Percentiles rank a stretch among this genome's conserved stretches.
phyloP scores from a whole-genome alignment of 2,888 invertebrate genomes.

The Molanna angustata region DNA sequence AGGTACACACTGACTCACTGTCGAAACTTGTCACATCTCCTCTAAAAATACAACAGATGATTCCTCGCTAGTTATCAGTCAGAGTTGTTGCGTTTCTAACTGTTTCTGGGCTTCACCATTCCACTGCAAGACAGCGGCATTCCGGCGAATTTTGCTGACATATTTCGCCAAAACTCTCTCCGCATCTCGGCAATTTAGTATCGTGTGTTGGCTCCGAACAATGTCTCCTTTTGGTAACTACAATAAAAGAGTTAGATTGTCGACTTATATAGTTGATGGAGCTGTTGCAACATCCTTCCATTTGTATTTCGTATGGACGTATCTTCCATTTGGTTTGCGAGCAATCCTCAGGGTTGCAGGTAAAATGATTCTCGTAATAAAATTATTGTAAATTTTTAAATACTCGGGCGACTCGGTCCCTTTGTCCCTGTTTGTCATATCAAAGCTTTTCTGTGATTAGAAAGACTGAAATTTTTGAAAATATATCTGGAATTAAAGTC shows the following conservation, averaged over 20 bases:
- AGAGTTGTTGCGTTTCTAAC: no score
- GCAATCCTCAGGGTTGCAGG: constrained; percentile 5
- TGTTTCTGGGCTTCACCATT: no score
- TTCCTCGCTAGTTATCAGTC: no score
- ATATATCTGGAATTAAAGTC: constrained; percentile 1
- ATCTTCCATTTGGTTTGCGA: constrained; percentile 16
- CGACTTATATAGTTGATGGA: not conserved
- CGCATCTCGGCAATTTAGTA: no score
- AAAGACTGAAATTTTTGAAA: constrained; percentile 49
- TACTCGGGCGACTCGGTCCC: constrained; percentile 9
- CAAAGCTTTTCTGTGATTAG: constrained; percentile 57
- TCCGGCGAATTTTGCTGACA: no score
- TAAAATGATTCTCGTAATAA: constrained; percentile 8
- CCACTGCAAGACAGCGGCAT: no score
- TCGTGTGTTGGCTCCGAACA: no score
- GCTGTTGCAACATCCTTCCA: constrained; percentile 4
- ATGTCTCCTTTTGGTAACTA: no score
- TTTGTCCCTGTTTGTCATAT: constrained; percentile 42
- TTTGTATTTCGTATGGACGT: constrained; percentile 10
- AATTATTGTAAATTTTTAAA: constrained; percentile 11
- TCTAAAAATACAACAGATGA: no score
- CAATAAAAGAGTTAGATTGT: not conserved
- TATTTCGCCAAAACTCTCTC: no score
- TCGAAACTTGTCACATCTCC: no score
- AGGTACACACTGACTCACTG: no score